Evolutionary conservation across 2,888 invertebrate genomes (phyloP).

Genomic region (Eutolmus rufibarbis): DNA sequence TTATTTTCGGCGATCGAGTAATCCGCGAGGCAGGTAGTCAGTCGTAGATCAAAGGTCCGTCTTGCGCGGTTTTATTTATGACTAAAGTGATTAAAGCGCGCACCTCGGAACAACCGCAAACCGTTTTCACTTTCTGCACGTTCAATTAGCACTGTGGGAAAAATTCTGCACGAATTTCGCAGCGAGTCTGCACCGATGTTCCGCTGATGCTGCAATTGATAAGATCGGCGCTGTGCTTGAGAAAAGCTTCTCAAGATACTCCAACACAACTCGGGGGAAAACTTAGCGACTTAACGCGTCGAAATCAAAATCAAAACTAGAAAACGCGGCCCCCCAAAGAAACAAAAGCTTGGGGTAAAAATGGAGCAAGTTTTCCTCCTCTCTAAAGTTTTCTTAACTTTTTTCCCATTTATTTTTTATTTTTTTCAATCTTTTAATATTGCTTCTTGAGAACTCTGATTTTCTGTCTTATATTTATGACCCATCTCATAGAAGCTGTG

Average conservation of each 20-base stretch:
- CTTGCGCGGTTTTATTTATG: background rate
- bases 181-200: background rate
- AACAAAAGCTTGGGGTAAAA: slow-evolving; percentile 1
- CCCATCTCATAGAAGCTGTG: background rate
- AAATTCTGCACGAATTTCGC: background rate
- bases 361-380: slow-evolving; percentile 15
- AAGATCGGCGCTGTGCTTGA: background rate
- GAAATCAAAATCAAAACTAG: slow-evolving; percentile 44
- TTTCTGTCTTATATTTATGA: background rate
- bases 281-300: slow-evolving; percentile 31
- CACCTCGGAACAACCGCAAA: background rate
- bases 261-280: background rate
- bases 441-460: slow-evolving; percentile 11
- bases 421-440: background rate
- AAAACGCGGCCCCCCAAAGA: background rate
- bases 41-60: background rate
- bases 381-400: background rate
- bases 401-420: background rate
- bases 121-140: background rate
- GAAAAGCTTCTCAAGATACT: background rate
- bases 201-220: background rate
- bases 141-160: background rate
- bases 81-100: background rate
- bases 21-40: background rate
- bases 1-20: background rate